Evolutionary conservation across 2,113 vertebrate species (phyloP).

Genomic region (Hemiprocne comata): DNA sequence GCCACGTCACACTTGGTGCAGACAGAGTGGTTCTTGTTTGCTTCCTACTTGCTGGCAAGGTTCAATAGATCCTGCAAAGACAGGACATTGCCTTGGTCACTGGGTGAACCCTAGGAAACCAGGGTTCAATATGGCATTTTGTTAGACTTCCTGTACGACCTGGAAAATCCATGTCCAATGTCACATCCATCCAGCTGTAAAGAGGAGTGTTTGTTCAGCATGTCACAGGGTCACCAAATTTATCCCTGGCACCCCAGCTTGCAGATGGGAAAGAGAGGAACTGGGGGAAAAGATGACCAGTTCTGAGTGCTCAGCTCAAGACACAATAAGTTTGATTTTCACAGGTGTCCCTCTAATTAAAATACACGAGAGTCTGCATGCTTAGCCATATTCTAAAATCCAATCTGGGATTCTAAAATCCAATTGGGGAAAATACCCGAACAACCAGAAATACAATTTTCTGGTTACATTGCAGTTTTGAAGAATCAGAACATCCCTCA

Average conservation of each 20-base stretch:
- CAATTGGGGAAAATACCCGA: not conserved
- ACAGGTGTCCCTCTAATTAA: not conserved
- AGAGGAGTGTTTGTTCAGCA: not conserved
- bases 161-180: not conserved
- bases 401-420: not conserved
- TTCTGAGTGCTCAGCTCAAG: not conserved
- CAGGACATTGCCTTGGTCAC: not conserved
- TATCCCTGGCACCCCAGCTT: not conserved
- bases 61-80: conserved; percentile 1
- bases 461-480: not conserved
- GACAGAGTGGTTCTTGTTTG: conserved; percentile 27
- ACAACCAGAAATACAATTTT: not conserved
- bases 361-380: not conserved
- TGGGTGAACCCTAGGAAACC: not conserved
- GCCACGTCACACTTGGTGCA: not conserved
- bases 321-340: not conserved
- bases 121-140: not conserved
- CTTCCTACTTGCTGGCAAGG: not conserved
- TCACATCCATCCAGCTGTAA: not conserved
- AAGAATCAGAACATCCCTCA: not conserved
- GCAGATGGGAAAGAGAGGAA: not conserved
- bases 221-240: not conserved
- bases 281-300: not conserved
- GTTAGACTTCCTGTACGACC: conserved; percentile 9
- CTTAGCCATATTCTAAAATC: not conserved